A percentile compares a stretch with the other conserved stretches of the same genome.
Evolutionary conservation across 2,797 vertebrate genomes (phyloP).

Genomic region (Loris lydekkerianus): DNA sequence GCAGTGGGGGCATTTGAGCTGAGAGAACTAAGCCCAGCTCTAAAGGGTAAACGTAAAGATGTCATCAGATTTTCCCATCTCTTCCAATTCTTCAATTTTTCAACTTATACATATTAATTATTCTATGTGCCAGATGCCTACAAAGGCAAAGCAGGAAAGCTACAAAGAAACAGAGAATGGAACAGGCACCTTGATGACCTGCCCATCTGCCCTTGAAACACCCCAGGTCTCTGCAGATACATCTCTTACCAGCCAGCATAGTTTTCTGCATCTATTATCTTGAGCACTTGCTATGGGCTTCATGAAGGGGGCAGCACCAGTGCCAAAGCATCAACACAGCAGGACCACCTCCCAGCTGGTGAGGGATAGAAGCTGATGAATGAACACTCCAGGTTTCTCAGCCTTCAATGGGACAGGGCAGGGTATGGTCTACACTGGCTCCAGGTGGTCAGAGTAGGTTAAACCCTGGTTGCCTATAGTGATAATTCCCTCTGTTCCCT

Average conservation of each 20-base stretch:
- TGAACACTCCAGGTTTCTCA: not conserved
- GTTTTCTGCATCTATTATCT: not conserved
- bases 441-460: not conserved
- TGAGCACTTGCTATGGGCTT: not conserved
- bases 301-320: not conserved
- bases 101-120: not conserved
- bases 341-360: too few species aligned
- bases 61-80: not conserved
- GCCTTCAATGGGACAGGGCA: not conserved
- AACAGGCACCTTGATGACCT: not conserved
- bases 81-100: not conserved
- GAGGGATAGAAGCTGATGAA: not conserved
- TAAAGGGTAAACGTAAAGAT: not conserved
- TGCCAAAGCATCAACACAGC: not conserved
- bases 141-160: not conserved
- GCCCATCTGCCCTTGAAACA: not conserved
- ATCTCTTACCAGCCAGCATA: fast-evolving
- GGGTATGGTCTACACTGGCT: not conserved
- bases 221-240: not conserved
- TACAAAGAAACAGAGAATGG: not conserved
- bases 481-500: not conserved
- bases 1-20: not conserved
- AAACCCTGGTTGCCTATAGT: not conserved
- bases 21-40: not conserved
- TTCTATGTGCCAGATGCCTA: not conserved